These are phyloP conservation scores for Cryptotermes secundus DNA, from an alignment of 1,140 invertebrate species.

Conservation along the genomic window DNA sequence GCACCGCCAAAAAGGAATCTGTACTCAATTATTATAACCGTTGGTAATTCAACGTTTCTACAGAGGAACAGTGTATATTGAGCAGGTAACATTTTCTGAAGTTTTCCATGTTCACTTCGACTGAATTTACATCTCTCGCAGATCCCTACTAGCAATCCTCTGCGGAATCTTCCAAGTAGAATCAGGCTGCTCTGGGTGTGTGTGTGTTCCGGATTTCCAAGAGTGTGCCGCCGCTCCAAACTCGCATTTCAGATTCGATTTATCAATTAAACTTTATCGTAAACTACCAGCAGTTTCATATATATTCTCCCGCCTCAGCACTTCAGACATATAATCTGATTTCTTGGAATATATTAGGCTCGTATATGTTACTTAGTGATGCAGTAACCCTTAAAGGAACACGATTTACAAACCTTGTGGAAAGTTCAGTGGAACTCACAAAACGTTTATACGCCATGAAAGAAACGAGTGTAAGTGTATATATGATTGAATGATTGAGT, in stretches of 20 bases:
- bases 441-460: too few species aligned
- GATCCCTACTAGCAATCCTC: neutral
- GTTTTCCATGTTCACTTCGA: neutral
- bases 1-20: too few species aligned
- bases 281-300: neutral
- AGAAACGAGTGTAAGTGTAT: too few species aligned
- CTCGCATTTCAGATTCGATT: constrained; percentile 4
- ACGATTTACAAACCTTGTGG: too few species aligned
- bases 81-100: neutral
- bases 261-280: neutral
- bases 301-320: neutral
- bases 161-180: neutral
- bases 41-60: too few species aligned
- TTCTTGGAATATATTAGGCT: too few species aligned
- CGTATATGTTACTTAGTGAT: too few species aligned
- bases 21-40: too few species aligned
- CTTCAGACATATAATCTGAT: too few species aligned
- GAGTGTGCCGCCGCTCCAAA: neutral
- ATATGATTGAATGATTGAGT: too few species aligned
- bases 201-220: neutral
- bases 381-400: too few species aligned
- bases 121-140: neutral
- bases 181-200: neutral
- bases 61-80: neutral
- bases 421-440: too few species aligned